Base-by-base conservation (phyloP, 1,140 invertebrate genomes). In the Calephelis virginiensis region DNA sequence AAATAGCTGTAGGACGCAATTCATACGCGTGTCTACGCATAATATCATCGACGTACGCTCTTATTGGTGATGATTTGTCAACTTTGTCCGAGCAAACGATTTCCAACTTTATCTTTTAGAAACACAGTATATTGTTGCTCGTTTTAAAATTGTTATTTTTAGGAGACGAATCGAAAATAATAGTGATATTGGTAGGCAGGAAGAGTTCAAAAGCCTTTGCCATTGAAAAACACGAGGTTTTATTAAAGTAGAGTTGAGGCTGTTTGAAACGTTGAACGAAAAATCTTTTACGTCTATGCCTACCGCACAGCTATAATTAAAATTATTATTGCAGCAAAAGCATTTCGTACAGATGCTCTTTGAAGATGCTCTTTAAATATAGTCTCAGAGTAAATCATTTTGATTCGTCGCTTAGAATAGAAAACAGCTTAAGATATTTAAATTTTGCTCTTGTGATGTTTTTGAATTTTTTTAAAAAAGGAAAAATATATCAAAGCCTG, bases 31-130 rank as follows among this genome's bases (percentile, higher is more conserved):
- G 85, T 82, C 85, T 80, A 78, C 79, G 85, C 83, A 88, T 88
- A 88, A 88, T 87, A 84, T 86, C 79, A 82, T 83, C 74, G 73
- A 74, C 79, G 76, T 76, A 83, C 79, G 83, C 80, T 79, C 74
- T 74, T 78, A 76, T 81, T 75, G 73, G 80, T 81, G 85, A 87
- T 88, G 85, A 88, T 85, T 82, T 87, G 83, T 87, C 82, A 87
- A 80, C 77, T 85, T 84, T 80, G 56, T 13, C 3, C 8, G 3
- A 59, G 12, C 62, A 78, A 60, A 61, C n/a, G 6, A 76, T 67
- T 75, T 71, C 71, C n/a, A 68, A 73, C 77, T 72, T 50, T 79
- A 77, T 49, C 0, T 0, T 2, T 1, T 9, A 7, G 11, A 0
- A 9, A 11, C 66, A 72, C 67, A 68, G 65, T 73, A 14, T 28